Conservation (phyloP, 2,888 invertebrate genomes). For the Chymomyza procnemis region DNA sequence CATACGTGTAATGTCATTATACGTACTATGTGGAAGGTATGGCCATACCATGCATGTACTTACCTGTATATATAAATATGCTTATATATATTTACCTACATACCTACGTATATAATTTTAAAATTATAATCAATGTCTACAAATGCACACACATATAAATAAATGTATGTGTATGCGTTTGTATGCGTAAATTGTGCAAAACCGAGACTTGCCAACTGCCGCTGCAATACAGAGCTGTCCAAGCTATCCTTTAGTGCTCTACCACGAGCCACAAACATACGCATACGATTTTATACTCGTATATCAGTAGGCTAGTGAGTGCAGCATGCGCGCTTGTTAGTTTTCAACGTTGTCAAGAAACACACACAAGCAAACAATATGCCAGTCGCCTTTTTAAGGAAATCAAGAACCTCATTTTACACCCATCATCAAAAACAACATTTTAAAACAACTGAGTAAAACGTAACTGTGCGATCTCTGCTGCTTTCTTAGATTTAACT, state of each 20-base stretch:
- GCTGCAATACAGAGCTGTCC: conserved; percentile 37
- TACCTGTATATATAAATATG: conserved; percentile 22
- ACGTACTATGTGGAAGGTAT: conserved; percentile 36
- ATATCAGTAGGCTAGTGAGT: not conserved
- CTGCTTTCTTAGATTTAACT: too few species aligned
- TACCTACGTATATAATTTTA: conserved; percentile 66
- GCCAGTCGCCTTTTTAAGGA: not conserved
- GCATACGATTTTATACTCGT: not conserved
- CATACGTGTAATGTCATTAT: conserved; percentile 44
- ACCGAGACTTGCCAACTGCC: conserved; percentile 59
- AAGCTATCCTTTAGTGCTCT: not conserved
- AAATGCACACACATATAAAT: not conserved
- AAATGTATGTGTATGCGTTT: conserved; percentile 40
- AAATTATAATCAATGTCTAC: conserved; percentile 71
- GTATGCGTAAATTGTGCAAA: conserved; percentile 67
- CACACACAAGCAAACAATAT: not conserved
- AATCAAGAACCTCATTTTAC: not conserved
- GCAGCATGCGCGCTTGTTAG: conserved; percentile 72
- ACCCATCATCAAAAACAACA: not conserved
- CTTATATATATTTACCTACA: conserved; percentile 17
- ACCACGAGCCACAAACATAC: not conserved
- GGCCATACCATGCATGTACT: conserved; percentile 21
- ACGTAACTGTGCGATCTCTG: not conserved
- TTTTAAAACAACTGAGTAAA: not conserved
- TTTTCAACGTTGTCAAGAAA: conserved; percentile 60